Base-by-base conservation (phyloP, 2,797 vertebrate species). In the Huso huso region DNA sequence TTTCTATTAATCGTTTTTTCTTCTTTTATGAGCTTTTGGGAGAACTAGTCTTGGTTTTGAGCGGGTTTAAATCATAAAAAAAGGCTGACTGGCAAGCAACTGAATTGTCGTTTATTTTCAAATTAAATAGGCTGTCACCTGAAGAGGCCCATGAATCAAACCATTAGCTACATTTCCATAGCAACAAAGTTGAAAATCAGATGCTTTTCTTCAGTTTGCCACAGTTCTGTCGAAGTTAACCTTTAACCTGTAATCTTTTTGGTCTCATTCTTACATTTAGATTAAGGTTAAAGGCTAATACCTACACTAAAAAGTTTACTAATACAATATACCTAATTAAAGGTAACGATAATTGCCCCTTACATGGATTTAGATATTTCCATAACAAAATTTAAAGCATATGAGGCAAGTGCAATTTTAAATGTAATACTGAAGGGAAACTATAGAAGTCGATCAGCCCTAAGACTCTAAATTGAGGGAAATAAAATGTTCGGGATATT, bases 331-430 rank as follows among this genome's bases (percentile, higher is more conserved):
- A 68, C 81, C 51, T 71, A 63, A 72, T 73, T 82, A 76, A 86
- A 76, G 76, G 76, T 76, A 83, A 84, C 77, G 85, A 79, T 82
- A 86, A 79, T 78, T 83, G 88, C 88, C 93, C 90, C 89, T 81
- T 89, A 88, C 86, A 77, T 75, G 61, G 37, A 83, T 83, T 81
- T 77, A 78, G 81, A 80, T 76, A 57, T 87, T 86, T 92, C 87
- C 93, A 94, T 92, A 87, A 76, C 88, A 89, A 93, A 92, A 88
- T 81, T 81, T 83, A 72, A 75, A 79, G 74, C 79, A 79, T 90
- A 87, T 92, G 94, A 97, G 96, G 95, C 95, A 97, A 94, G 95
- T 97, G 94, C 96, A 98, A 98, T 98, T 95, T 86, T 88, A 91
- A 88, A 89, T 82, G 81, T 81, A 59, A 94, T 90, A 93, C 89